phyloP scores from a whole-genome alignment of 2,888 invertebrate genomes.

The Stenurella melanura region DNA sequence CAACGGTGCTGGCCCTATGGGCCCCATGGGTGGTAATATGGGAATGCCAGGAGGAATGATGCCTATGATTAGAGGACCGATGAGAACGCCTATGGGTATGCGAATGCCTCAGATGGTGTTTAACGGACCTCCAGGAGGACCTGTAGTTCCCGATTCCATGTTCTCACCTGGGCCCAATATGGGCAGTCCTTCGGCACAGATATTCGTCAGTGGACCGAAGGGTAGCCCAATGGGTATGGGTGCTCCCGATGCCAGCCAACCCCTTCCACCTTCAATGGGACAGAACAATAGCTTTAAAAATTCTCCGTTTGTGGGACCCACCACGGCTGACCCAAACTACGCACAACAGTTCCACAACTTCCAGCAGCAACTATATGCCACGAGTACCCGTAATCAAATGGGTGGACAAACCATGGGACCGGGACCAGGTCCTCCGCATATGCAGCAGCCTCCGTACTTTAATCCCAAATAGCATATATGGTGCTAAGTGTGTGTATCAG shows the following conservation, averaged over 20 bases:
- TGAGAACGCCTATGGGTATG: slow-evolving; percentile 73
- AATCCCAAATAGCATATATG: slow-evolving; percentile 72
- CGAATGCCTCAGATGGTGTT: slow-evolving; percentile 69
- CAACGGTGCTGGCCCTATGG: slow-evolving; percentile 65
- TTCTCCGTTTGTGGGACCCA: slow-evolving; percentile 88
- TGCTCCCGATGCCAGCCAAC: slow-evolving; percentile 81
- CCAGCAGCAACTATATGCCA: slow-evolving; percentile 95
- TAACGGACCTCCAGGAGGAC: slow-evolving; percentile 69
- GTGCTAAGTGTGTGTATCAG: slow-evolving; percentile 71
- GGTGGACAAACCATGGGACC: slow-evolving; percentile 72
- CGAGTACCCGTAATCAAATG: slow-evolving; percentile 82
- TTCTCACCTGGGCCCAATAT: slow-evolving; percentile 70
- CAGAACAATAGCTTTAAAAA: slow-evolving; percentile 84
- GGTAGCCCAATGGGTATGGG: slow-evolving; percentile 76
- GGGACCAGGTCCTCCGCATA: slow-evolving; percentile 74
- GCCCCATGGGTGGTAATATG: slow-evolving; percentile 72
- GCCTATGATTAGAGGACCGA: slow-evolving; percentile 72
- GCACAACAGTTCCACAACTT: slow-evolving; percentile 97
- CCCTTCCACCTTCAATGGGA: slow-evolving; percentile 87
- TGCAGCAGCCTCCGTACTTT: slow-evolving; percentile 73
- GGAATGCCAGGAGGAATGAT: slow-evolving; percentile 71
- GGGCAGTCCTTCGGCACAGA: slow-evolving; percentile 74
- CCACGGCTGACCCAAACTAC: slow-evolving; percentile 92
- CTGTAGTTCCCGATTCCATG: slow-evolving; percentile 68
- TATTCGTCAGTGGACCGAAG: slow-evolving; percentile 77